These are phyloP conservation scores for Aplysia californica DNA, from an alignment of 1,140 invertebrate species.

Conservation along the genomic window DNA sequence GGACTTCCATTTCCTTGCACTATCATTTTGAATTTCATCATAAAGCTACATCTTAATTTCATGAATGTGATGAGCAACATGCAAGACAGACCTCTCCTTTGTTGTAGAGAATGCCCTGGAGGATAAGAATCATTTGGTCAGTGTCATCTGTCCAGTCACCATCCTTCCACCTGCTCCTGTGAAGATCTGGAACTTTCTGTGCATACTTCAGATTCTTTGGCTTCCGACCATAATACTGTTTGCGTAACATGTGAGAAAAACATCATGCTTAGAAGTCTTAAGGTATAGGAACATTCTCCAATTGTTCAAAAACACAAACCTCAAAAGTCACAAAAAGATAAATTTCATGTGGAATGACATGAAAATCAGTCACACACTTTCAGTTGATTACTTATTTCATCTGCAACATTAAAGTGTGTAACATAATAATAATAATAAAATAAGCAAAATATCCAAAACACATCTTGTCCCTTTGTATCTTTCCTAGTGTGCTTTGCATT, in stretches of 20 bases:
- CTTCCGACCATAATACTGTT: slow-evolving; percentile 56
- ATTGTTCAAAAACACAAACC: neutral
- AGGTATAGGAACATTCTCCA: neutral
- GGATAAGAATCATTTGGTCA: slow-evolving; percentile 59
- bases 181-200: slow-evolving; percentile 56
- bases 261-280: neutral
- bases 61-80: too few relatives aligned
- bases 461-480: too few relatives aligned
- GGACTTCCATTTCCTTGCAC: too few relatives aligned
- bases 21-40: too few relatives aligned
- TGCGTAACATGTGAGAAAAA: slow-evolving; percentile 24
- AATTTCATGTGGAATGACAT: neutral
- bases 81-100: slow-evolving; percentile 52
- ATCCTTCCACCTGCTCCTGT: slow-evolving; percentile 51
- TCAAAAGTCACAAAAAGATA: neutral
- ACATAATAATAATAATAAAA: too few relatives aligned
- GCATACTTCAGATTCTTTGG: slow-evolving; percentile 44
- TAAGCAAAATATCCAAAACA: too few relatives aligned
- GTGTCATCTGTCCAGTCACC: slow-evolving; percentile 65
- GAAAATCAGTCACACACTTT: neutral
- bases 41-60: too few relatives aligned
- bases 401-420: neutral
- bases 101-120: slow-evolving; percentile 50
- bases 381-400: neutral
- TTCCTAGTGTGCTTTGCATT: too few relatives aligned